A percentile compares a stretch with the other conserved stretches of the same genome.
Conservation (phyloP, 2,888 invertebrate genomes). For the Drosophila sordidula region DNA sequence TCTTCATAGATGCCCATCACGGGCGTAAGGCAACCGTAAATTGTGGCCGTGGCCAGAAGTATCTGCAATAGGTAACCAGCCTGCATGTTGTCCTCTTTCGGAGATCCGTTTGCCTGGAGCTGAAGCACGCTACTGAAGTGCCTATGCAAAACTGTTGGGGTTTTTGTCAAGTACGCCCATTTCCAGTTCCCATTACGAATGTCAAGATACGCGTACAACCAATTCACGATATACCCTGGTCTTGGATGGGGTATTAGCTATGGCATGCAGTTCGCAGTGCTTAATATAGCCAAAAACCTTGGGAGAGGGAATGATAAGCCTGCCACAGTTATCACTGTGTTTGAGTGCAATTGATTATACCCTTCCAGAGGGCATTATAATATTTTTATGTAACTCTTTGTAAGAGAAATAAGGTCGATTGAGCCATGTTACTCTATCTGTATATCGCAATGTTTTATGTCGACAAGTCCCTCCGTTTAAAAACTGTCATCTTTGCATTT, state of each 20-base stretch:
- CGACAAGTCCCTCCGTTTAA: too few species aligned
- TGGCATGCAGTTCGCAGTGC: neutral
- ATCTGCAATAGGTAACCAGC: slow-evolving; percentile 15
- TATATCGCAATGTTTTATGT: too few species aligned
- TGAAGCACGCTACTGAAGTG: slow-evolving; percentile 40
- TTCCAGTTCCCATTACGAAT: slow-evolving; percentile 28
- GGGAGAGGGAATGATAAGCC: neutral
- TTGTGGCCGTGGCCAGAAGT: slow-evolving; percentile 30
- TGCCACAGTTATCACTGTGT: neutral
- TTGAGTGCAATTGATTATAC: neutral
- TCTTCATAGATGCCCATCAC: slow-evolving; percentile 56
- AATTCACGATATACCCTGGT: slow-evolving; percentile 12
- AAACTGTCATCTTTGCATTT: too few species aligned
- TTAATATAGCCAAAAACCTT: neutral
- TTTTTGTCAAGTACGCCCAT: slow-evolving; percentile 61
- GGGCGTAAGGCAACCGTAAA: slow-evolving; percentile 46
- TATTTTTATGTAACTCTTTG: too few species aligned
- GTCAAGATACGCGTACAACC: slow-evolving; percentile 53
- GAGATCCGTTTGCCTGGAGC: slow-evolving; percentile 30
- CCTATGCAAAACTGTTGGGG: slow-evolving; percentile 6
- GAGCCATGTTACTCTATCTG: too few species aligned
- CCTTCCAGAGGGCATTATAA: neutral
- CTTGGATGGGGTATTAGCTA: neutral
- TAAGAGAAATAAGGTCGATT: too few species aligned
- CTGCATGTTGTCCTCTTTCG: slow-evolving; percentile 32